phyloP scores from a whole-genome alignment of 2,113 vertebrate genomes.

The Perccottus glenii region DNA sequence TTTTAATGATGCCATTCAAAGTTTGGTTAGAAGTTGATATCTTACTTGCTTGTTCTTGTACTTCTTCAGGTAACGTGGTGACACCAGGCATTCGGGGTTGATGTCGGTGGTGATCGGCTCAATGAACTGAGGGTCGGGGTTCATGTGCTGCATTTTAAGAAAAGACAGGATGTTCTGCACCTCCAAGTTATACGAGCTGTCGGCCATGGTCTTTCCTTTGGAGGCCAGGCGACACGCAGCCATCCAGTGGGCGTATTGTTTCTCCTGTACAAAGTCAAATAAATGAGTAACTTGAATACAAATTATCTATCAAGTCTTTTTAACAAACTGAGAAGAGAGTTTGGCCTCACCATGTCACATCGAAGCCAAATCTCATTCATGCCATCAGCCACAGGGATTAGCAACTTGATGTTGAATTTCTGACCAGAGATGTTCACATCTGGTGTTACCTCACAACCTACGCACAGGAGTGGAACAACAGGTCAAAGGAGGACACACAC shows the following conservation, averaged over 20 bases:
- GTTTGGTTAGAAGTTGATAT: not conserved
- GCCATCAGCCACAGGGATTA: constrained; percentile 96
- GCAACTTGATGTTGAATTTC: constrained; percentile 98
- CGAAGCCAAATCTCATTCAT: constrained; percentile 99
- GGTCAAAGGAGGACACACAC: constrained; percentile 26
- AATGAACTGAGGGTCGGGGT: constrained; percentile 94
- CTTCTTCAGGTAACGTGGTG: constrained; percentile 96
- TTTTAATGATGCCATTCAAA: not conserved
- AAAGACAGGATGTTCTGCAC: constrained; percentile 99
- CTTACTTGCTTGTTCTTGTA: constrained; percentile 98
- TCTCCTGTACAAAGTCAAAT: constrained; percentile 81
- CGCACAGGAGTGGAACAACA: constrained; percentile 17
- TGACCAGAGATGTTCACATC: constrained; percentile 99
- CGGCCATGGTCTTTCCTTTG: constrained; percentile 99
- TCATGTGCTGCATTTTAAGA: constrained; percentile 98
- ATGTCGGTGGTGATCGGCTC: constrained; percentile 94
- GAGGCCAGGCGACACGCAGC: constrained; percentile 96
- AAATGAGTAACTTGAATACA: too few relatives aligned
- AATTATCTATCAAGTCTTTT: not conserved
- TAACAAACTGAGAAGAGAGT: not conserved
- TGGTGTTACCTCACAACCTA: constrained; percentile 98
- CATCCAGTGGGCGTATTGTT: constrained; percentile 99
- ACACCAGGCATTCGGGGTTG: constrained; percentile 96
- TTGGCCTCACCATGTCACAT: constrained; percentile 87
- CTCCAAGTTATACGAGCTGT: constrained; percentile 96